phyloP scores from a whole-genome alignment of 2,888 invertebrate genomes.

The Diplolepis rosae region DNA sequence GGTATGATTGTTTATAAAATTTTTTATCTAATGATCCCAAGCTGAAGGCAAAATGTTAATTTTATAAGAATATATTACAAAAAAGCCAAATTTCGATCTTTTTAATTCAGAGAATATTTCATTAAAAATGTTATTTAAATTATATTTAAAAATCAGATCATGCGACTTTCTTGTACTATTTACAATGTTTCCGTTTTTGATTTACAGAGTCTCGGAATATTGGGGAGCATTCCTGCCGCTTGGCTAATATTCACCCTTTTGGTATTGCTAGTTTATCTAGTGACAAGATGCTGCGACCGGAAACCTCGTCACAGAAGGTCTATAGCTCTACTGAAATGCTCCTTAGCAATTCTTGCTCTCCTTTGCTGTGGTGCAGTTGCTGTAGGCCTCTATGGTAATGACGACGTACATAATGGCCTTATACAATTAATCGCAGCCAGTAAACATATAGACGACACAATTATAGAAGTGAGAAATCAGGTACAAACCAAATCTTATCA shows the following conservation, averaged over 20 bases:
- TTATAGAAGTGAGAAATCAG: conserved; percentile 88
- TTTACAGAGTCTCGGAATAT: conserved; percentile 91
- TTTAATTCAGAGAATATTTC: too few relatives aligned
- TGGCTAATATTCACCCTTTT: conserved; percentile 93
- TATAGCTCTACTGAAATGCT: conserved; percentile 89
- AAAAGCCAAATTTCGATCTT: too few relatives aligned
- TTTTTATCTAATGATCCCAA: too few relatives aligned
- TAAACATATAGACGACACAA: conserved; percentile 86
- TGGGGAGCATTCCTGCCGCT: conserved; percentile 94
- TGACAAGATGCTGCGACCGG: conserved; percentile 96
- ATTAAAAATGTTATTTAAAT: too few relatives aligned
- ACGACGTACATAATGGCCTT: conserved; percentile 89
- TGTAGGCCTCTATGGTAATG: conserved; percentile 94
- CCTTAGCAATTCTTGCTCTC: conserved; percentile 86
- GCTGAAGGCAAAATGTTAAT: too few relatives aligned
- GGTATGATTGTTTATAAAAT: too few relatives aligned
- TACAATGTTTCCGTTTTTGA: conserved; percentile 10
- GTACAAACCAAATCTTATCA: conserved; percentile 72
- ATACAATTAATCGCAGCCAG: conserved; percentile 87
- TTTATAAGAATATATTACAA: too few relatives aligned
- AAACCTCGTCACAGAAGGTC: conserved; percentile 92
- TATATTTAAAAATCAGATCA: too few relatives aligned
- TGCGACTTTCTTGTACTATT: too few relatives aligned
- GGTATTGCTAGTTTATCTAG: conserved; percentile 91
- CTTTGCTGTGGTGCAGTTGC: conserved; percentile 93